Conservation (phyloP, 2,797 vertebrate species). For the Xenopus petersii region DNA sequence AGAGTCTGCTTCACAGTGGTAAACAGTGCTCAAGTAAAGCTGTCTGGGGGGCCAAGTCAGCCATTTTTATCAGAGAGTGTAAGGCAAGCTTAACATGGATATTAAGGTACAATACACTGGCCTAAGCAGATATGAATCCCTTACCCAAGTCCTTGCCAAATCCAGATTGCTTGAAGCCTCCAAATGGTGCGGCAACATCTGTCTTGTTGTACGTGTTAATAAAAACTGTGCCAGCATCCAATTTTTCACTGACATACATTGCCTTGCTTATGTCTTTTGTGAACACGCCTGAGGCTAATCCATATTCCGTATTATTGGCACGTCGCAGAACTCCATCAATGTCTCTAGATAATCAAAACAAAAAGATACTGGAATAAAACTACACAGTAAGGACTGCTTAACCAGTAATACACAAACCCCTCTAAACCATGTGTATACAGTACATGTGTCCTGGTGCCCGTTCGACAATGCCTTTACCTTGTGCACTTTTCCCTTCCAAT, state of each 20-base stretch:
- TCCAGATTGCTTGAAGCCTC: constrained; percentile 75
- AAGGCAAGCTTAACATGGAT: too few species aligned
- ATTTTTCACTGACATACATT: constrained; percentile 71
- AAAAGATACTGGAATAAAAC: neutral
- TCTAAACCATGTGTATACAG: too few species aligned
- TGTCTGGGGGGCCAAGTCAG: too few species aligned
- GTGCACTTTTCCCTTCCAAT: too few species aligned
- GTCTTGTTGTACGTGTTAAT: constrained; percentile 80
- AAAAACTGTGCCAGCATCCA: constrained; percentile 75
- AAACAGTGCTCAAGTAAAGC: too few species aligned
- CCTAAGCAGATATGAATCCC: neutral
- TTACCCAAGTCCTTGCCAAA: constrained; percentile 77
- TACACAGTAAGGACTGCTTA: too few species aligned
- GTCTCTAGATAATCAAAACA: constrained; percentile 58
- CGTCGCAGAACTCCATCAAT: constrained; percentile 68
- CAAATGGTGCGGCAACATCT: constrained; percentile 75
- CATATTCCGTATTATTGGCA: constrained; percentile 73
- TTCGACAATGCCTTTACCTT: too few species aligned
- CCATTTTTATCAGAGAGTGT: too few species aligned
- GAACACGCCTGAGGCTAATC: constrained; percentile 76
- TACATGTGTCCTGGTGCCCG: too few species aligned
- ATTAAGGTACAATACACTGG: too few species aligned
- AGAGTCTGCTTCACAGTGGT: too few species aligned
- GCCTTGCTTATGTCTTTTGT: constrained; percentile 74
- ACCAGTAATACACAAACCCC: too few species aligned